Conservation (phyloP, 2,888 invertebrate species). For the Cheilosia vulpina region DNA sequence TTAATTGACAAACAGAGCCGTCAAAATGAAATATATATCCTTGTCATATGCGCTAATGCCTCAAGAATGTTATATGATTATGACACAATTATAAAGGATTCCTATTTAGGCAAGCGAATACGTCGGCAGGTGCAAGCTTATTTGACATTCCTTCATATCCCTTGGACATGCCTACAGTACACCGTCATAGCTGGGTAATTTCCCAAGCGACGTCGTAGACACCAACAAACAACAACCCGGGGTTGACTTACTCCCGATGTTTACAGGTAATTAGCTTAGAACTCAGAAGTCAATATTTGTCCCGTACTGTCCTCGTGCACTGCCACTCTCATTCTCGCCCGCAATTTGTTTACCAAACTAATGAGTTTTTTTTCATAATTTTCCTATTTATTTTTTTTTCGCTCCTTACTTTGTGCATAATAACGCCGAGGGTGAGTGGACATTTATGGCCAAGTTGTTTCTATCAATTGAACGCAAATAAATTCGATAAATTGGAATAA, state of each 20-base stretch:
- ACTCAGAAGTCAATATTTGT: conserved; percentile 72
- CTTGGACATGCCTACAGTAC: not conserved
- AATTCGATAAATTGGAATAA: conserved; percentile 68
- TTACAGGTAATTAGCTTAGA: conserved; percentile 73
- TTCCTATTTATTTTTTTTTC: not conserved
- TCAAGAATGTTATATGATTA: conserved; percentile 11
- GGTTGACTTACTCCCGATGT: conserved; percentile 62
- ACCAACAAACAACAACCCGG: conserved; percentile 37
- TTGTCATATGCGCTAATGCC: conserved; percentile 13
- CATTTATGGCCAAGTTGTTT: conserved; percentile 57
- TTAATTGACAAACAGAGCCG: conserved; percentile 46
- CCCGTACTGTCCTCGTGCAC: conserved; percentile 23
- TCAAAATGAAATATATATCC: conserved; percentile 11
- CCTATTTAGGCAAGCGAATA: conserved; percentile 13
- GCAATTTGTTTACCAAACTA: conserved; percentile 69
- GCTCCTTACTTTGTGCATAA: conserved; percentile 12
- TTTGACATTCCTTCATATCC: conserved; percentile 13
- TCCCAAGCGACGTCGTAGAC: conserved; percentile 14
- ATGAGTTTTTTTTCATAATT: conserved; percentile 49
- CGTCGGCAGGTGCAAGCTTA: conserved; percentile 5
- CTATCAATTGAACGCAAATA: conserved; percentile 68
- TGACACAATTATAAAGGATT: conserved; percentile 5
- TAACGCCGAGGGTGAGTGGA: conserved; percentile 29
- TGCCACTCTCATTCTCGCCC: conserved; percentile 42
- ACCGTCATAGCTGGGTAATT: not conserved